phyloP scores from a whole-genome alignment of 2,797 vertebrate species.

The Clarias pachynema region DNA sequence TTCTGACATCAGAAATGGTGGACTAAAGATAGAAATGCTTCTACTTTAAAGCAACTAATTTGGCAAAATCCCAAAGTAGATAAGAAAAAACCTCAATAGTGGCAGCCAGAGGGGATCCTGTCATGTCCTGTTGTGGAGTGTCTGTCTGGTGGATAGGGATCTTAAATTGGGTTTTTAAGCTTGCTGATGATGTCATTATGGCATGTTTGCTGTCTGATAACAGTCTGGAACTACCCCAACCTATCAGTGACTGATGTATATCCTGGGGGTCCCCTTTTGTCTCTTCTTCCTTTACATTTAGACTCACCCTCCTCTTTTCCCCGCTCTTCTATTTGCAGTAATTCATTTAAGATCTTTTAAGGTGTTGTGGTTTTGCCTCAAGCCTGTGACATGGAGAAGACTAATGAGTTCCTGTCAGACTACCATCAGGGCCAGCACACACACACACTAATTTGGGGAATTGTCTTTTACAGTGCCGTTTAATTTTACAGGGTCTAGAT shows the following conservation, averaged over 20 bases:
- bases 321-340: neutral
- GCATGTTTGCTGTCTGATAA: conserved; percentile 28
- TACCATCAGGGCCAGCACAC: conserved; percentile 57
- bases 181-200: conserved; percentile 49
- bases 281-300: conserved; percentile 8
- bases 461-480: neutral
- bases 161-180: conserved; percentile 24
- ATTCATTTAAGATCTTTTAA: conserved; percentile 19
- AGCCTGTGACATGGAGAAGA: conserved; percentile 59
- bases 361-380: conserved; percentile 43
- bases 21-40: neutral
- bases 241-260: conserved; percentile 36
- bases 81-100: neutral
- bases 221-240: conserved; percentile 11
- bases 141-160: conserved; percentile 26
- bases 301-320: neutral
- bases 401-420: conserved; percentile 76
- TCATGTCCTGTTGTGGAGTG: neutral
- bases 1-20: neutral
- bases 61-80: neutral
- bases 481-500: conserved; percentile 6
- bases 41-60: neutral
- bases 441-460: conserved; percentile 10
- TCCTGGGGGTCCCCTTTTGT: conserved; percentile 4
- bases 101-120: neutral